A percentile compares a stretch with the other conserved stretches of the same genome.
Conservation (phyloP, 2,113 vertebrate genomes). For the Hassar affinis region DNA sequence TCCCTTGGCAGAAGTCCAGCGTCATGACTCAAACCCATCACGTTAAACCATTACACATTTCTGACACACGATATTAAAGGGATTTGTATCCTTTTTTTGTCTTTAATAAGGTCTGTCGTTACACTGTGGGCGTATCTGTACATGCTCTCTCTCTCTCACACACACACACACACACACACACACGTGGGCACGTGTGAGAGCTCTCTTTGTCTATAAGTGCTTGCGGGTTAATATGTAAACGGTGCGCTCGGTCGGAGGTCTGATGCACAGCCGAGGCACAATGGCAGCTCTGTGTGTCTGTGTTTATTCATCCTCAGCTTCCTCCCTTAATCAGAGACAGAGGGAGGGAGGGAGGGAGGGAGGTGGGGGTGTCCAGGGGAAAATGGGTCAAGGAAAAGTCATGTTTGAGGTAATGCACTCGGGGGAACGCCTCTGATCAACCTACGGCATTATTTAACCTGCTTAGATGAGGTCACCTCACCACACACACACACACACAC, state of each 20-base stretch:
- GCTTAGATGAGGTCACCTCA: conserved; percentile 68
- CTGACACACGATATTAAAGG: background rate
- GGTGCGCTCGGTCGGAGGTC: conserved; percentile 58
- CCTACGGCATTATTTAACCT: conserved; percentile 73
- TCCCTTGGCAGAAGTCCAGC: background rate
- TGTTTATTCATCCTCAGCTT: conserved; percentile 76
- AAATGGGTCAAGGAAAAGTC: conserved; percentile 76
- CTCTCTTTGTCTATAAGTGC: conserved; percentile 30
- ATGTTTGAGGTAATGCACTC: conserved; percentile 76
- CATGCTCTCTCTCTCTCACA: background rate
- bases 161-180: background rate
- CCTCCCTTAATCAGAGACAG: conserved; percentile 72
- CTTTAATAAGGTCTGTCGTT: background rate
- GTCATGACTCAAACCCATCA: background rate
- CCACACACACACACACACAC: conserved; percentile 29
- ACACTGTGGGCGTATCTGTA: background rate
- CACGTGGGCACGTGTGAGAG: conserved; percentile 31
- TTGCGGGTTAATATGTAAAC: conserved; percentile 72
- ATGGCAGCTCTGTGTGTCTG: conserved; percentile 71
- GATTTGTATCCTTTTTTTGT: background rate
- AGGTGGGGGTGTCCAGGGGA: conserved; percentile 40
- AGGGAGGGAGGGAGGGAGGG: conserved; percentile 22
- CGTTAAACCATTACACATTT: background rate
- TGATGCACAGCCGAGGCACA: conserved; percentile 75
- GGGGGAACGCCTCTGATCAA: conserved; percentile 68